These are phyloP conservation scores for Aethes cnicana DNA, from an alignment of 2,888 invertebrate genomes.

Conservation along the genomic window DNA sequence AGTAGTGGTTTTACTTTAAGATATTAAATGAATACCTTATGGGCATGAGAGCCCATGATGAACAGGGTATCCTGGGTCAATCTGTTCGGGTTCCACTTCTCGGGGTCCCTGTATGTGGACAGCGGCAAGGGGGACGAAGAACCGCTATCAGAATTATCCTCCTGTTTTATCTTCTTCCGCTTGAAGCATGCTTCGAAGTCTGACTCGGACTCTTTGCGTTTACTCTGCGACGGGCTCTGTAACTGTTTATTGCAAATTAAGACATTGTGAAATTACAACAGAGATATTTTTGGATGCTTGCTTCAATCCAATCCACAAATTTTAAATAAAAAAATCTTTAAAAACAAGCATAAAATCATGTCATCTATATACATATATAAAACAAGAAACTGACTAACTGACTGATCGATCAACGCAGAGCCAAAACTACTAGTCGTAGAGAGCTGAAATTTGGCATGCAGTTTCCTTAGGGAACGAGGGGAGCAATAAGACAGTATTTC, in stretches of 20 bases:
- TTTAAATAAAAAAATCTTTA: too few species aligned
- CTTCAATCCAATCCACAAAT: too few species aligned
- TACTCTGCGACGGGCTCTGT: slow-evolving; percentile 80
- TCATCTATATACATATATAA: too few species aligned
- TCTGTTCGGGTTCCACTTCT: slow-evolving; percentile 89
- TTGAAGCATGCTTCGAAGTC: slow-evolving; percentile 82
- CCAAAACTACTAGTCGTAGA: too few species aligned
- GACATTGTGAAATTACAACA: too few species aligned
- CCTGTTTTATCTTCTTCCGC: slow-evolving; percentile 70
- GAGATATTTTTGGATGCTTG: too few species aligned
- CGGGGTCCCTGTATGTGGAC: slow-evolving; percentile 80
- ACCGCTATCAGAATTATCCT: slow-evolving; percentile 59
- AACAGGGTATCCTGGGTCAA: slow-evolving; percentile 88
- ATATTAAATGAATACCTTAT: slow-evolving; percentile 72
- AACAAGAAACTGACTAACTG: too few species aligned
- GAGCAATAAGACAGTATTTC: too few species aligned
- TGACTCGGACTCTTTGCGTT: slow-evolving; percentile 86
- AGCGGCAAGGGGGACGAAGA: slow-evolving; percentile 65
- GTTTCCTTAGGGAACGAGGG: too few species aligned
- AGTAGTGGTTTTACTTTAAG: not conserved
- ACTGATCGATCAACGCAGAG: too few species aligned
- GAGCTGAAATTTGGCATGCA: too few species aligned
- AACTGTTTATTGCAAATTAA: slow-evolving; percentile 41
- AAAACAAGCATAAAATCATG: too few species aligned
- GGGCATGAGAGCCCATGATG: slow-evolving; percentile 90